Percentiles rank a stretch among this genome's conserved stretches.
phyloP scores from a whole-genome alignment of 2,797 vertebrate species.

The Mergus octosetaceus region DNA sequence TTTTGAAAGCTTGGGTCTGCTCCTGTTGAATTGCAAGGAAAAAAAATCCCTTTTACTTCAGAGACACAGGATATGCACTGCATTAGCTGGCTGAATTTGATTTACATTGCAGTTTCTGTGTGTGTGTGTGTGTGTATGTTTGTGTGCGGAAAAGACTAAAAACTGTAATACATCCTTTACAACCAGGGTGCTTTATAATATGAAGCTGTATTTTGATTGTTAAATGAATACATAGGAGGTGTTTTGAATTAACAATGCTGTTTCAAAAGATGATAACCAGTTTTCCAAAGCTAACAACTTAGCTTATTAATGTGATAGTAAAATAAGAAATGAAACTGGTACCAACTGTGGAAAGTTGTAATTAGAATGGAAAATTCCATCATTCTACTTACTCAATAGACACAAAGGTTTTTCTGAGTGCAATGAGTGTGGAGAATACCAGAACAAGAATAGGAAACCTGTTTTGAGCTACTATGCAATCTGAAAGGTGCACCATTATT shows the following conservation, averaged over 20 bases:
- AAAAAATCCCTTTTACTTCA: slow-evolving; percentile 1
- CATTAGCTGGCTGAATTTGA: background rate
- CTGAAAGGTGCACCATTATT: slow-evolving; percentile 34
- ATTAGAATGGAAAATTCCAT: slow-evolving; percentile 68
- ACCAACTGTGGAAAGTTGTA: slow-evolving; percentile 59
- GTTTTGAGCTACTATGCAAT: slow-evolving; percentile 57
- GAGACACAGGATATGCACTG: slow-evolving; percentile 1
- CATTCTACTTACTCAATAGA: slow-evolving; percentile 28
- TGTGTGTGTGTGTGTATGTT: background rate
- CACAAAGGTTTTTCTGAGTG: slow-evolving; percentile 65
- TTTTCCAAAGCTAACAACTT: slow-evolving; percentile 39
- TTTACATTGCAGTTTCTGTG: background rate
- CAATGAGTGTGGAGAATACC: slow-evolving; percentile 30
- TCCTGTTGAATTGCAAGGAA: slow-evolving; percentile 37
- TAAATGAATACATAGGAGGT: slow-evolving; percentile 4
- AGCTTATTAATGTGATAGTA: slow-evolving; percentile 25
- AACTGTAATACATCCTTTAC: slow-evolving; percentile 35
- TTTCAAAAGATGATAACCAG: slow-evolving; percentile 46
- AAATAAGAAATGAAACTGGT: slow-evolving; percentile 55
- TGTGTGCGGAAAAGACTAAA: slow-evolving; percentile 23
- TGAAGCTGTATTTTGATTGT: slow-evolving; percentile 6
- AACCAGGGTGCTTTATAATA: background rate
- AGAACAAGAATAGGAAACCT: slow-evolving; percentile 64
- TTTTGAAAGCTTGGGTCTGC: slow-evolving; percentile 50
- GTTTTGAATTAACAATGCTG: slow-evolving; percentile 30